Base-by-base conservation (phyloP, 1,140 invertebrate species). In the Cherax destructor region DNA sequence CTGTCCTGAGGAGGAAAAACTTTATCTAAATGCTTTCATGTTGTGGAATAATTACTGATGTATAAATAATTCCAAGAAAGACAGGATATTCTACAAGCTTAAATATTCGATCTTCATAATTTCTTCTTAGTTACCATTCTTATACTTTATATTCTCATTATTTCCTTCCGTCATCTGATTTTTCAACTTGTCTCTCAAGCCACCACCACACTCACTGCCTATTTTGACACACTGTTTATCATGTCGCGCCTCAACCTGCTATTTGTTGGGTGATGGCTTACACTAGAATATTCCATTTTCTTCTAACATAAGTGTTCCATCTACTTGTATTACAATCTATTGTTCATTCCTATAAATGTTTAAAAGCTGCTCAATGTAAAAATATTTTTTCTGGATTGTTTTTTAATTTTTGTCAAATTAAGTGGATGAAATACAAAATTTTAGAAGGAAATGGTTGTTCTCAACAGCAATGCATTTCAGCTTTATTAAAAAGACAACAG, bases 1-100 rank as follows among this genome's bases (percentile, higher is more conserved):
- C 69, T 72, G 83, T 47, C 56, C 83, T 86, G 13, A 52, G 50
- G 69, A 56, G 49, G 69, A 69, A 50, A 65, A 76, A 86, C 69
- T 72, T 86, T 41, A 11, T 61, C 11, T 52, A 52, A 52, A 59
- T 83, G 80, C 56, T 83, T 61, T 30, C 9, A 10, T 74, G n/a
- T 74, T 74, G n/a, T 24, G 9, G 7, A 30, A 74, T 74, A 30
- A 74, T 30, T 74, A 74, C 24, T 74, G 7, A 74, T 74, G 69
- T 30, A 30, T 74, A 74, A 74, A 74, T 74, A 30, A 74, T 30
- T 74, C 69, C 69, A 74, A 74, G 24, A 11, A 74, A n/a, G 69
- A 74, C 69, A 74, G 69, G 69, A 74, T 74, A 30, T 74, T 74
- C n/a, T 74, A 74, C 24, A 74, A 74, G 24, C 69, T 21, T 74